Conservation (phyloP, 1,140 invertebrate genomes). For the Drosophila saltans region DNA sequence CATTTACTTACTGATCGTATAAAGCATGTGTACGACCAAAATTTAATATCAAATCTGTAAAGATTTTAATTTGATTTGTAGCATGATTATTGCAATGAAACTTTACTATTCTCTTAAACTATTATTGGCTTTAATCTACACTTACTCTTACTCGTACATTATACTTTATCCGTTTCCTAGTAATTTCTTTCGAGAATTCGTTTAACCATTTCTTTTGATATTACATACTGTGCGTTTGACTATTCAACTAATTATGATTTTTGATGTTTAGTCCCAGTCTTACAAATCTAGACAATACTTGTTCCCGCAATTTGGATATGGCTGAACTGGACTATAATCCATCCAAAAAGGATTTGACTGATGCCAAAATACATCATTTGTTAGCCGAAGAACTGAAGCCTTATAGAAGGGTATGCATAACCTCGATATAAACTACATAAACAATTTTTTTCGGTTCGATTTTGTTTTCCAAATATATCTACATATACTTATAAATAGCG, state of each 20-base stretch:
- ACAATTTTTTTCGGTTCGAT: neutral
- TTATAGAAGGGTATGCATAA: constrained; percentile 90
- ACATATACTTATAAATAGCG: constrained; percentile 30
- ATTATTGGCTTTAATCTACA: neutral
- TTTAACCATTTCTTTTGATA: constrained; percentile 46
- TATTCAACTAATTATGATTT: constrained; percentile 19
- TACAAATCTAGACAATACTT: constrained; percentile 90
- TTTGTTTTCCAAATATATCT: no score
- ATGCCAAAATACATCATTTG: constrained; percentile 96
- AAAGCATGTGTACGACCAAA: constrained; percentile 67
- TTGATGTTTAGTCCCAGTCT: constrained; percentile 87
- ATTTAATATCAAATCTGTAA: constrained; percentile 36
- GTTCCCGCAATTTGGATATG: constrained; percentile 94
- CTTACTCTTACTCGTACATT: constrained; percentile 23
- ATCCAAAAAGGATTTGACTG: constrained; percentile 94
- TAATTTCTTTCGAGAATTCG: constrained; percentile 67
- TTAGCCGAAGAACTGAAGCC: constrained; percentile 95
- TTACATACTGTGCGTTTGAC: neutral
- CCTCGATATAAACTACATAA: neutral
- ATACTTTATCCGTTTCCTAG: neutral
- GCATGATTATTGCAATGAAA: constrained; percentile 59
- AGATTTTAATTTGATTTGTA: constrained; percentile 23
- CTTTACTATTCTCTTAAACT: constrained; percentile 15
- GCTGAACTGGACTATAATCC: constrained; percentile 96
- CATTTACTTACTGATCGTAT: constrained; percentile 35